These are phyloP conservation scores for Henicopernis longicauda DNA, from an alignment of 2,113 vertebrate genomes.

Conservation along the genomic window DNA sequence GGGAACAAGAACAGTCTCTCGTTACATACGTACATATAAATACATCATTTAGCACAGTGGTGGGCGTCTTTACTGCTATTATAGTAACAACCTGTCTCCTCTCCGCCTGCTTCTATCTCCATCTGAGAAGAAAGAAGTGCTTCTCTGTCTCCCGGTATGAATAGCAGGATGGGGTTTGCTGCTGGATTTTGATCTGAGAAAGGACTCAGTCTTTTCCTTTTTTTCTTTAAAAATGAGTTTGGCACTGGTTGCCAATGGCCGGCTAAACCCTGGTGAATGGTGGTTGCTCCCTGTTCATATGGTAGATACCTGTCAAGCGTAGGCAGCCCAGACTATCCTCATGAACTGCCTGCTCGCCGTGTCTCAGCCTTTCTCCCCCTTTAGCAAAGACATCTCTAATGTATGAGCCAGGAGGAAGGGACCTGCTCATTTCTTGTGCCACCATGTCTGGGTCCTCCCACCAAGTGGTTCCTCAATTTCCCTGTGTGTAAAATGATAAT, in stretches of 20 bases:
- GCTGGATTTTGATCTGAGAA: background rate
- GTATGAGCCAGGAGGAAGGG: background rate
- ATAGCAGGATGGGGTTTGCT: background rate
- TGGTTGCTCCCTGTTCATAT: background rate
- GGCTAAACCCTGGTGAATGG: background rate
- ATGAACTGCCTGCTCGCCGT: rapidly evolving
- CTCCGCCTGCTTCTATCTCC: background rate
- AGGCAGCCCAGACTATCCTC: background rate
- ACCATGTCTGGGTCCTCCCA: background rate
- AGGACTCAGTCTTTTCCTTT: background rate
- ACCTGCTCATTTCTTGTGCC: background rate
- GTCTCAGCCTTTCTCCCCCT: background rate
- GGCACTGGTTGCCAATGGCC: background rate
- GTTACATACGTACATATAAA: background rate
- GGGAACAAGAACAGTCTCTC: background rate
- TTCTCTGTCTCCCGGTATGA: background rate
- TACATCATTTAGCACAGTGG: conserved; percentile 8
- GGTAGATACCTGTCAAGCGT: background rate
- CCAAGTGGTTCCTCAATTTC: background rate
- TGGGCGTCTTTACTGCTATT: conserved; percentile 19
- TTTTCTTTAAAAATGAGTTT: background rate
- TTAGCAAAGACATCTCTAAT: background rate
- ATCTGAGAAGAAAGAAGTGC: background rate
- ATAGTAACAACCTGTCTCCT: conserved; percentile 23
- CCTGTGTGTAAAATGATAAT: background rate